phyloP scores from a whole-genome alignment of 1,140 invertebrate species.

The Megathymus violae region DNA sequence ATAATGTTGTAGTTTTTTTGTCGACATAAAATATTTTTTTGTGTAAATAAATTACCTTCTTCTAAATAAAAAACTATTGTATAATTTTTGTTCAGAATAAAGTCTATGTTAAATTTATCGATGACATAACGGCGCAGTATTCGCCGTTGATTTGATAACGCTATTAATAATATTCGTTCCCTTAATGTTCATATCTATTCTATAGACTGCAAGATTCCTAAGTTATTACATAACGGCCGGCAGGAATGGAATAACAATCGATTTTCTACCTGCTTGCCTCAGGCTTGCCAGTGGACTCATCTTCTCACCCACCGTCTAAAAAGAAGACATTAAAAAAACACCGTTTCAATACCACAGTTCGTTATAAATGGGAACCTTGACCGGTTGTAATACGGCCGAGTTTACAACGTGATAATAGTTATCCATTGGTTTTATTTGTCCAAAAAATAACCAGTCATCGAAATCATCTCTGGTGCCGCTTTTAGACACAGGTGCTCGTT shows the following conservation, averaged over 20 bases:
- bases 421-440: conserved; percentile 58
- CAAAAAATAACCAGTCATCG: conserved; percentile 75
- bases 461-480: conserved; percentile 63
- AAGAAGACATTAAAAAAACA: conserved; percentile 63
- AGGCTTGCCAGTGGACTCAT: conserved; percentile 59
- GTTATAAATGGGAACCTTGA: conserved; percentile 13
- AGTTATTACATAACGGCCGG: conserved; percentile 50
- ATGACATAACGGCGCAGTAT: neutral
- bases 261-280: conserved; percentile 71
- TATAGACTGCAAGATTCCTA: conserved; percentile 23
- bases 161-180: too few relatives aligned
- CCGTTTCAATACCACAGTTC: conserved; percentile 20
- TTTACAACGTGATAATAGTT: neutral
- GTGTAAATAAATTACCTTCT: too few relatives aligned
- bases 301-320: conserved; percentile 65
- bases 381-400: neutral
- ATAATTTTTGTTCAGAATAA: too few relatives aligned
- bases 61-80: too few relatives aligned
- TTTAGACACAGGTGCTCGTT: conserved; percentile 67
- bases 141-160: conserved; percentile 4
- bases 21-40: too few relatives aligned
- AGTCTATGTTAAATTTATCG: neutral
- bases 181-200: conserved; percentile 34
- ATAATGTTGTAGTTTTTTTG: too few relatives aligned
- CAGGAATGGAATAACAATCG: conserved; percentile 65